phyloP scores from a whole-genome alignment of 1,140 invertebrate genomes.

The Idris sp. region DNA sequence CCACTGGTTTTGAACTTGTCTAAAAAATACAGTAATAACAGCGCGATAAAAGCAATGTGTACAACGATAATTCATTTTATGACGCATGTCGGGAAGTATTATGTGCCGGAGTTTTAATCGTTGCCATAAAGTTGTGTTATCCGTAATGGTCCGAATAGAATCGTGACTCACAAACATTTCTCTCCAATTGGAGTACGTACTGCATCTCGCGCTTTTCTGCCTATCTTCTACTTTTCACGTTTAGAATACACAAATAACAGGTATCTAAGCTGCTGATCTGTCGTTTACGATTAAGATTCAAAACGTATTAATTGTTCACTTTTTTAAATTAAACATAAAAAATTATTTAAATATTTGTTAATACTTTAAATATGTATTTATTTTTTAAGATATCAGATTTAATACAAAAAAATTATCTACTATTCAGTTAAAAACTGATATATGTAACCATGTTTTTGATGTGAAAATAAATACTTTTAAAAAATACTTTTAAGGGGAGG shows the following conservation, averaged over 20 bases:
- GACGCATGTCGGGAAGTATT: slow-evolving; percentile 30
- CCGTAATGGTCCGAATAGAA: slow-evolving; percentile 23
- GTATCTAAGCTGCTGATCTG: slow-evolving; percentile 23
- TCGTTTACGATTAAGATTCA: slow-evolving; percentile 15
- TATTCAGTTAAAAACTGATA: no score
- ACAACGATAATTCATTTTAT: slow-evolving; percentile 39
- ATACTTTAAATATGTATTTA: no score
- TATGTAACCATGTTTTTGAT: no score
- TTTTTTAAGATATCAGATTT: no score
- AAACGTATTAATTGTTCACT: slow-evolving; percentile 7
- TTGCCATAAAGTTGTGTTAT: slow-evolving; percentile 41
- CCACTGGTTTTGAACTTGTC: slow-evolving; percentile 13
- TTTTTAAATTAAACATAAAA: background rate
- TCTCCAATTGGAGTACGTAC: no score
- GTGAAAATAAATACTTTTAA: no score
- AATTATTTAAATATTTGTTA: no score
- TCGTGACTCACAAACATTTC: slow-evolving; percentile 49
- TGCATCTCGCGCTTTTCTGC: no score
- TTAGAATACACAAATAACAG: slow-evolving; percentile 28
- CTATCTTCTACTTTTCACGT: slow-evolving; percentile 29
- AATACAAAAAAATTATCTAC: no score
- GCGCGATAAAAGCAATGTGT: slow-evolving; percentile 39
- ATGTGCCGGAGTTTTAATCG: slow-evolving; percentile 33
- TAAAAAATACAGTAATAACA: slow-evolving; percentile 44
- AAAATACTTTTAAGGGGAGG: no score